Base-by-base conservation (phyloP, 2,888 invertebrate genomes). In the Agrochola circellaris region DNA sequence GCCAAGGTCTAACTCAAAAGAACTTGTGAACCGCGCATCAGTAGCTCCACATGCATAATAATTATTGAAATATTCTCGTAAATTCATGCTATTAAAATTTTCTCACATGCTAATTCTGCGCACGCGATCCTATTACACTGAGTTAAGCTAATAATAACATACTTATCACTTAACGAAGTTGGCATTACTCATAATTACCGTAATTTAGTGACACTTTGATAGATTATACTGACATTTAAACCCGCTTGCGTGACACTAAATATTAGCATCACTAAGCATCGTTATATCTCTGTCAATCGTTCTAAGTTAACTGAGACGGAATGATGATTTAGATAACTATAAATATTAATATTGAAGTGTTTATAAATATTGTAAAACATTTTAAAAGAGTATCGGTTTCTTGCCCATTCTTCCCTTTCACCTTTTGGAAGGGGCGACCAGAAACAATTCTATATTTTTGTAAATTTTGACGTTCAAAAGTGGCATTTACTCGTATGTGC, bases 41-140 rank as follows among this genome's bases (percentile, higher is more conserved):
- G 51, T 48, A 81, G 20, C 34, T 45, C 2, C 3, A 45, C 34
- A 15, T 56, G 34, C 56, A 76, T 61, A 62, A 76, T 61, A 62
- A 82, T 83, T 30, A 79, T 60, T 79, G 51, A 54, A 83, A 83
- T 69, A 30, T 23, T 64, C 51, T 51, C 48, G 26, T 34, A 58
- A 69, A 84, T 42, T 42, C 80, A 62, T 58, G 38, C 58, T 61
- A 85, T 82, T 82, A 75, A 61, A 67, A 71, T 85, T 75, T 80
- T 58, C 82, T 54, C 85, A 82, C 82, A 60, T 75, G 85, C 51
- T 81, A 75, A 81, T 82, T 58, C 70, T 6, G 4, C 66, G 23
- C 82, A 82, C 85, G 82, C 85, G 60, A 85, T 56, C 38, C 42
- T 69, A 65, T 84, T 81, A 65, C 26, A 61, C 42, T 11, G 17